Evolutionary conservation across 2,888 invertebrate species (phyloP).

Genomic region (Amiota minor): DNA sequence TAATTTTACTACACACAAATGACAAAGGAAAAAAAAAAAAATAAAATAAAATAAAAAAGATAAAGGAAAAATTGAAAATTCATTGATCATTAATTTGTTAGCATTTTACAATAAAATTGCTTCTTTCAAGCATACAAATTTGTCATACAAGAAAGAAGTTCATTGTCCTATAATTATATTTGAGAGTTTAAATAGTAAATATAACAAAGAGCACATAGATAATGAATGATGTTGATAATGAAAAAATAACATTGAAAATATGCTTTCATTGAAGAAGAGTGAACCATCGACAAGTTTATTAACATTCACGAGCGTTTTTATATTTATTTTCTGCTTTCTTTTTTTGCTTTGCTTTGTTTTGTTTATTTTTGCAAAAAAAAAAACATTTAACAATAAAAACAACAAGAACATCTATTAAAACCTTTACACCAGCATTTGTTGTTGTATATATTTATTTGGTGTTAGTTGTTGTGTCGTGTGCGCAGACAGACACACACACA

Average conservation of each 20-base stretch:
- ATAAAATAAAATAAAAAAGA: too few species aligned
- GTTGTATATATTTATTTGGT: conserved; percentile 28
- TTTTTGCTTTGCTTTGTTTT: not conserved
- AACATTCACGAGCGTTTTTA: conserved; percentile 35
- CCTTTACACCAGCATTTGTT: conserved; percentile 38
- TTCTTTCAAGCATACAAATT: not conserved
- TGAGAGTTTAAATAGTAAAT: not conserved
- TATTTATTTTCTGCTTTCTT: not conserved
- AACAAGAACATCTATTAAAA: not conserved
- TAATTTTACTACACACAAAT: too few species aligned
- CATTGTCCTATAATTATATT: not conserved
- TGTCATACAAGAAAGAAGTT: not conserved
- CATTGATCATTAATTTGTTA: not conserved
- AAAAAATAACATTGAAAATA: not conserved
- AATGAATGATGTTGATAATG: not conserved
- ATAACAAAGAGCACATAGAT: not conserved
- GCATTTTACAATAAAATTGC: not conserved
- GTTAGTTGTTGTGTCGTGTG: conserved; percentile 23
- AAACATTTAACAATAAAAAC: not conserved
- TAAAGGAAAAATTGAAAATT: not conserved
- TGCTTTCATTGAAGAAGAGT: conserved; percentile 17
- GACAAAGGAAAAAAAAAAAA: too few species aligned
- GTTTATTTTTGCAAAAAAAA: too few species aligned
- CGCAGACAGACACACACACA: too few species aligned
- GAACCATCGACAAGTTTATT: conserved; percentile 28